phyloP scores from a whole-genome alignment of 2,888 invertebrate genomes.

The Scrobipalpa atriplicella region DNA sequence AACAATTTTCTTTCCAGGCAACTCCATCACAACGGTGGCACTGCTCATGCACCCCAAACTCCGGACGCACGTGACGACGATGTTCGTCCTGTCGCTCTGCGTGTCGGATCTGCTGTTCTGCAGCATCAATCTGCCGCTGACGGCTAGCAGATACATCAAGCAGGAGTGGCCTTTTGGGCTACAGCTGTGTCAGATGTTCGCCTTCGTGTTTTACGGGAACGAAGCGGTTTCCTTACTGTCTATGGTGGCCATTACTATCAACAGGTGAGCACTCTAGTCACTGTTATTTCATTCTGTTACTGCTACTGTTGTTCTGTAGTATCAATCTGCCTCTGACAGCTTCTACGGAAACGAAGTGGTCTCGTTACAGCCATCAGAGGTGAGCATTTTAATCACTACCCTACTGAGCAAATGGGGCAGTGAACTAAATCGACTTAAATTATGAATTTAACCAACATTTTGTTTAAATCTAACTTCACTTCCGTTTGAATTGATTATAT shows the following conservation, averaged over 20 bases:
- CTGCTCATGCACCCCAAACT: constrained; percentile 90
- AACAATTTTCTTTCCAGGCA: constrained; percentile 48
- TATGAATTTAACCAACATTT: no score
- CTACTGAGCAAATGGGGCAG: no score
- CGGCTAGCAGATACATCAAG: constrained; percentile 91
- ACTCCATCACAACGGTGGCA: constrained; percentile 91
- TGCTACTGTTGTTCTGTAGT: no score
- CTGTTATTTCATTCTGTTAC: no score
- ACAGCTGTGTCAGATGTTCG: constrained; percentile 91
- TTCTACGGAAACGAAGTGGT: neutral
- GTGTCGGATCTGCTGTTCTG: constrained; percentile 94
- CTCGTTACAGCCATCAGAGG: neutral
- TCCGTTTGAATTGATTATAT: no score
- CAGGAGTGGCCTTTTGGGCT: constrained; percentile 92
- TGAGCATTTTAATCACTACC: neutral
- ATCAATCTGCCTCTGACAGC: neutral
- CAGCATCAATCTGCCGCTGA: constrained; percentile 91
- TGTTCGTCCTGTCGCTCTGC: constrained; percentile 93
- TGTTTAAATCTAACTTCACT: no score
- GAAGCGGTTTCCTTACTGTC: constrained; percentile 93
- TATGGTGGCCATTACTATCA: constrained; percentile 95
- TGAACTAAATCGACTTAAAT: no score
- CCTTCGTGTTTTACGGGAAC: constrained; percentile 94
- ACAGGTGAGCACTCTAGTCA: constrained; percentile 84
- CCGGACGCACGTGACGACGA: constrained; percentile 92